Base-by-base conservation (phyloP, 2,113 vertebrate species). In the Brachyistius frenatus region DNA sequence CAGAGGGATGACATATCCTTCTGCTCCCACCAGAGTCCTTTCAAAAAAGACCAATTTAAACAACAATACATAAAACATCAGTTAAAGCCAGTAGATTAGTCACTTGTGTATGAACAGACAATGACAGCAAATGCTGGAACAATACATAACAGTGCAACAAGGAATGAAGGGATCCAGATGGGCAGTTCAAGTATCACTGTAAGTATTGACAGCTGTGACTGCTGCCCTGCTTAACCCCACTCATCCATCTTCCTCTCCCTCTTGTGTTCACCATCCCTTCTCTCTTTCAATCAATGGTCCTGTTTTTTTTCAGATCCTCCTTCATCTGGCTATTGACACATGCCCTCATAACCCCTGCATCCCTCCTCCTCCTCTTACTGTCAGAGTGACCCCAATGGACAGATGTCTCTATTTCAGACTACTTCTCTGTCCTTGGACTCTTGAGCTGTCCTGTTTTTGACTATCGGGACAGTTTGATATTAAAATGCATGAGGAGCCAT, bases 401-500 rank as follows among this genome's bases (percentile, higher is more conserved):
- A 85, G 63, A 90, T 78, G 85, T 88, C 89, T 92, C 87, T 83
- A 88, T 83, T 87, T 84, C 79, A 55, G 72, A 85, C 72, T 47
- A 36, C 53, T 80, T 73, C 57, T 76, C 73, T 85, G 83, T 83
- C 87, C 86, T 87, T 88, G 81, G 71, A 81, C 78, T 76, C 53
- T 23, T 66, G 60, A 41, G 36, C 62, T 57, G 80, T 71, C 67
- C 82, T 86, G 89, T 90, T 87, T 89, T 78, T 80, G 78, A 82
- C 30, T 2, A 37, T 52, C 54, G 44, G 78, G 68, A 86, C 83
- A 85, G 66, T 39, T 32, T 73, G 72, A 83, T 79, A 90, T 93
- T 88, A 91, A 94, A 93, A 94, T 93, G 90, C 80, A 89, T 90
- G 89, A 92, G 81, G 46, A 81, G 71, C 88, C 84, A 91, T 80